phyloP scores from a whole-genome alignment of 2,888 invertebrate genomes.

The Dioctria rufipes region DNA sequence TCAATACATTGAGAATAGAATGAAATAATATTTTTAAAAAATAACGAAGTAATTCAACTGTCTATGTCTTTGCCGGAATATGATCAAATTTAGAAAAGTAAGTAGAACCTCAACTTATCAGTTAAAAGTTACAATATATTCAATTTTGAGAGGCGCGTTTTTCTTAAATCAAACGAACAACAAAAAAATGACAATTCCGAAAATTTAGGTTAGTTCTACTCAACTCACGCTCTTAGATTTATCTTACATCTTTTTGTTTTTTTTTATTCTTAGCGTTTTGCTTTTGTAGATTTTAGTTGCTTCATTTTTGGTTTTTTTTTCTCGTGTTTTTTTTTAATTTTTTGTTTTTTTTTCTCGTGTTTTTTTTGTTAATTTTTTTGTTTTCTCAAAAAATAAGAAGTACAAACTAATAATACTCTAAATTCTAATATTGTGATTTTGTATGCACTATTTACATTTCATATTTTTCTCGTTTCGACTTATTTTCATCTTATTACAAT shows the following conservation, averaged over 20 bases:
- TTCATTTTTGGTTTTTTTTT: constrained; percentile 43
- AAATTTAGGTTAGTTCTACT: no score
- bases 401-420: constrained; percentile 65
- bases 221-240: constrained; percentile 44
- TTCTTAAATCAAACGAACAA: constrained; percentile 19
- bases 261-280: constrained; percentile 34
- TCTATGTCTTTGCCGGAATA: constrained; percentile 40
- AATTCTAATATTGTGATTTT: constrained; percentile 72
- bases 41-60: constrained; percentile 32
- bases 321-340: no score
- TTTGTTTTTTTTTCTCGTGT: constrained; percentile 52
- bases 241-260: constrained; percentile 32
- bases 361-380: constrained; percentile 51
- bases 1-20: no score
- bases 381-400: constrained; percentile 57
- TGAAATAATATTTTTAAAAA: no score
- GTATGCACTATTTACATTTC: constrained; percentile 69
- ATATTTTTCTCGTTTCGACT: constrained; percentile 46
- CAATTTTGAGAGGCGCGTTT: constrained; percentile 29
- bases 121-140: constrained; percentile 33
- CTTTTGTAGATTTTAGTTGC: constrained; percentile 46
- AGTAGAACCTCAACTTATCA: constrained; percentile 43
- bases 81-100: constrained; percentile 23
- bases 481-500: no score
- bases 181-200: neutral